Conservation (phyloP, 2,888 invertebrate species). For the Lutraria lutraria region DNA sequence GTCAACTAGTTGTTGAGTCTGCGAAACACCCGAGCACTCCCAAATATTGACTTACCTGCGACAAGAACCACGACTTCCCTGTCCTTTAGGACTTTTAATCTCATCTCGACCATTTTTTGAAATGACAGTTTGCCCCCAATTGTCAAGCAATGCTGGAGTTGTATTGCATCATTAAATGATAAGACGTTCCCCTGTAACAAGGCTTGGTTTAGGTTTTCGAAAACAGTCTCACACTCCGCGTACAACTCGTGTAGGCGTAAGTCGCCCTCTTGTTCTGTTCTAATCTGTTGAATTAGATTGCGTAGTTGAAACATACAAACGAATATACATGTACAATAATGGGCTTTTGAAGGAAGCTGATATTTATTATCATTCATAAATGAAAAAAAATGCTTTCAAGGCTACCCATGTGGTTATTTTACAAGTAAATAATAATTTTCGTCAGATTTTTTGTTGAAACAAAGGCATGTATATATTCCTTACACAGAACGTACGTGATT, state of each 20-base stretch:
- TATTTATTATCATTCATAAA: too few relatives aligned
- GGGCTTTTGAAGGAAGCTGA: too few relatives aligned
- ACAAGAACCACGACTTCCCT: conserved; percentile 49
- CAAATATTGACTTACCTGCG: conserved; percentile 37
- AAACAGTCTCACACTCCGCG: conserved; percentile 29
- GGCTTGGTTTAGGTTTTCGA: not conserved
- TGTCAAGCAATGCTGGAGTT: conserved; percentile 18
- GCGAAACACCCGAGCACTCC: too few relatives aligned
- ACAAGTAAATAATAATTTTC: too few relatives aligned
- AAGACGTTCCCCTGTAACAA: not conserved
- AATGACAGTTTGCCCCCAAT: conserved; percentile 32
- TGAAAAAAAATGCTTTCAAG: too few relatives aligned
- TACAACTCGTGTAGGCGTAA: not conserved
- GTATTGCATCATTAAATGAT: not conserved
- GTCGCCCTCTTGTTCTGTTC: not conserved
- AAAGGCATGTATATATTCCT: too few relatives aligned
- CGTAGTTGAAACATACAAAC: too few relatives aligned
- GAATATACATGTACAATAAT: too few relatives aligned
- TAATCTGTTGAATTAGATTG: not conserved
- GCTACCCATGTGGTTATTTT: too few relatives aligned
- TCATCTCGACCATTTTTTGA: conserved; percentile 35
- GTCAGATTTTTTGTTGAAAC: too few relatives aligned
- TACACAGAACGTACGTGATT: too few relatives aligned
- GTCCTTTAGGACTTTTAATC: conserved; percentile 42
- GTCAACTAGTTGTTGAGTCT: too few relatives aligned